Percentiles rank a stretch among this genome's conserved stretches.
Evolutionary conservation across 2,113 vertebrate genomes (phyloP).

Genomic region (Pterocles orientalis): DNA sequence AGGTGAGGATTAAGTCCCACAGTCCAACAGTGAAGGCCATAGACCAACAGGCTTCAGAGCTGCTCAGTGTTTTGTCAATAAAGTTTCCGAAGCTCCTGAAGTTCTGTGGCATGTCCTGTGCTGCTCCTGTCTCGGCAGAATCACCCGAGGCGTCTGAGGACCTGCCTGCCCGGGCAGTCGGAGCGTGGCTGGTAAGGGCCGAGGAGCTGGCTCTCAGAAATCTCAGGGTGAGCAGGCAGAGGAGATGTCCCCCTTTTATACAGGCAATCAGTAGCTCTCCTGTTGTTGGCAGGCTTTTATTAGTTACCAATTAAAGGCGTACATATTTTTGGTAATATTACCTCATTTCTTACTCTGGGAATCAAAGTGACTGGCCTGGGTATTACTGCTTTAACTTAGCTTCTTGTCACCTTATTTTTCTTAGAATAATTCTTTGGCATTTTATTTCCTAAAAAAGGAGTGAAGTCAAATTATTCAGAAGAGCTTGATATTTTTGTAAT

Average conservation of each 20-base stretch:
- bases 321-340: neutral
- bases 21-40: neutral
- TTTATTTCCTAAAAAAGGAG: neutral
- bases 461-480: neutral
- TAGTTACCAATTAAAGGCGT: neutral
- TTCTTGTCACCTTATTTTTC: neutral
- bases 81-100: neutral
- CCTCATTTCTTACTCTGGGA: neutral
- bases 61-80: neutral
- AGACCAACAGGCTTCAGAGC: neutral
- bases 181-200: fast-evolving
- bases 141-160: neutral
- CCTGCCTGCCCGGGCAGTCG: neutral
- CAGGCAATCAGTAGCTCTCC: neutral
- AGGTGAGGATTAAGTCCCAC: neutral
- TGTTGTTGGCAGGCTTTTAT: neutral
- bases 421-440: neutral
- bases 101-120: neutral
- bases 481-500: neutral
- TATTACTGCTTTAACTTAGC: neutral
- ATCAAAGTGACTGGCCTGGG: neutral
- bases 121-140: neutral
- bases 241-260: neutral
- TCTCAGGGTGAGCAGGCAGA: neutral
- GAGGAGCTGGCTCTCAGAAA: neutral